These are phyloP conservation scores for Cynodonichthys magdalenae DNA, from an alignment of 2,797 vertebrate genomes.

Conservation along the genomic window DNA sequence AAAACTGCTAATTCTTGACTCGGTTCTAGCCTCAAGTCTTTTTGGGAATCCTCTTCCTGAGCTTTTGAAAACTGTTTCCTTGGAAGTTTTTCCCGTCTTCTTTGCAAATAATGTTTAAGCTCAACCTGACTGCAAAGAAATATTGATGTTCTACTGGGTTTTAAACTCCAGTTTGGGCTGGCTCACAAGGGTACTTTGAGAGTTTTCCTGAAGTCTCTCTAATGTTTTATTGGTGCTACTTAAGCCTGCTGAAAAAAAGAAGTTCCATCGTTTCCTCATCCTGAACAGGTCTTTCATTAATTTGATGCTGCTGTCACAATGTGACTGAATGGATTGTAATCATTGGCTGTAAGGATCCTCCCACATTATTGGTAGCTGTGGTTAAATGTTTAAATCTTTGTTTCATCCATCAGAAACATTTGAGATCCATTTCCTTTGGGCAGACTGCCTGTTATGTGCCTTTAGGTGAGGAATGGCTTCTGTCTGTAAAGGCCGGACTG, in stretches of 20 bases:
- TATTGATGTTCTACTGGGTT: no score
- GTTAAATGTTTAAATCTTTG: not conserved
- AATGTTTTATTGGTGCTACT: not conserved
- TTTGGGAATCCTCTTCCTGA: not conserved
- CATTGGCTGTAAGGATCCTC: not conserved
- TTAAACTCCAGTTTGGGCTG: not conserved
- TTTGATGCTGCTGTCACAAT: not conserved
- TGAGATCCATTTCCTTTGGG: not conserved
- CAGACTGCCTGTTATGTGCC: not conserved
- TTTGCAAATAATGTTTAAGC: not conserved
- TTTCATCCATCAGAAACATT: conserved; percentile 1
- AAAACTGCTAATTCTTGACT: not conserved
- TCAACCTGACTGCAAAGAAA: not conserved
- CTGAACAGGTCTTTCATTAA: not conserved
- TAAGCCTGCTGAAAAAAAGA: not conserved
- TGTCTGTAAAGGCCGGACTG: not conserved
- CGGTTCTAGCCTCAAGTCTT: no score
- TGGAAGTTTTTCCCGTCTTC: not conserved
- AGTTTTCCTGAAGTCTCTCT: not conserved
- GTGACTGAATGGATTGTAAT: not conserved
- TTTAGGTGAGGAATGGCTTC: not conserved
- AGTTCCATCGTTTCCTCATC: not conserved
- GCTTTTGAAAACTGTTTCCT: not conserved
- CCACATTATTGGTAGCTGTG: not conserved
- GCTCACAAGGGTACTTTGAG: not conserved